A percentile compares a stretch with the other conserved stretches of the same genome.
phyloP scores from a whole-genome alignment of 1,140 invertebrate genomes.

The Periplaneta americana region DNA sequence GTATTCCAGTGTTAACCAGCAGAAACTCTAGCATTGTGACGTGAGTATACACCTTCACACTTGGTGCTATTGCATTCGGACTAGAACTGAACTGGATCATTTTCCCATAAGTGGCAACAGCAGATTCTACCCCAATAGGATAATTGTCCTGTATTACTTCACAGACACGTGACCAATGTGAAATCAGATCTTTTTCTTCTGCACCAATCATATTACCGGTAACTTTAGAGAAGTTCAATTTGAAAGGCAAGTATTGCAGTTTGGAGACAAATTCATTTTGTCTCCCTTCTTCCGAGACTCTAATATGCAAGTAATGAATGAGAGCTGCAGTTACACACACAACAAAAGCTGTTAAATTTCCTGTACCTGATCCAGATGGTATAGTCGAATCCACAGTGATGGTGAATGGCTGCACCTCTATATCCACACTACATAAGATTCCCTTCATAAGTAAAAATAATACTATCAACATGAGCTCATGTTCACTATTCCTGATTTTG shows the following conservation, averaged over 20 bases:
- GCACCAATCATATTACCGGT: background rate
- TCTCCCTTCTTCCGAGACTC: background rate
- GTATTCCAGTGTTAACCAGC: conserved; percentile 81
- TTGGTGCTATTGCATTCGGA: background rate
- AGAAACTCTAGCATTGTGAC: conserved; percentile 52
- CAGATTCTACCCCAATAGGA: conserved; percentile 92
- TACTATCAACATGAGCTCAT: too few relatives aligned
- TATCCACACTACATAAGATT: conserved; percentile 38
- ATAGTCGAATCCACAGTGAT: conserved; percentile 64
- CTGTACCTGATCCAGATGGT: conserved; percentile 73
- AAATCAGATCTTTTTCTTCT: conserved; percentile 52
- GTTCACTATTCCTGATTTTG: too few relatives aligned
- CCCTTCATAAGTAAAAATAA: too few relatives aligned
- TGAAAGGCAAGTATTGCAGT: background rate
- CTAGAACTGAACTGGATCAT: conserved; percentile 59
- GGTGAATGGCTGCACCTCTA: conserved; percentile 42
- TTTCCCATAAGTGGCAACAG: conserved; percentile 80
- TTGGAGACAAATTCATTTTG: background rate
- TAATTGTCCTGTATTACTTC: conserved; percentile 88
- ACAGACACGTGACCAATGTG: conserved; percentile 71
- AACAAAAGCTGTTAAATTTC: conserved; percentile 88
- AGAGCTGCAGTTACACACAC: conserved; percentile 73
- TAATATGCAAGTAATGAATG: conserved; percentile 41
- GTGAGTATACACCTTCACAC: too few relatives aligned
- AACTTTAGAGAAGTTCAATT: background rate